These are phyloP conservation scores for Protobothrops mucrosquamatus DNA, from an alignment of 2,113 vertebrate genomes.

Conservation along the genomic window DNA sequence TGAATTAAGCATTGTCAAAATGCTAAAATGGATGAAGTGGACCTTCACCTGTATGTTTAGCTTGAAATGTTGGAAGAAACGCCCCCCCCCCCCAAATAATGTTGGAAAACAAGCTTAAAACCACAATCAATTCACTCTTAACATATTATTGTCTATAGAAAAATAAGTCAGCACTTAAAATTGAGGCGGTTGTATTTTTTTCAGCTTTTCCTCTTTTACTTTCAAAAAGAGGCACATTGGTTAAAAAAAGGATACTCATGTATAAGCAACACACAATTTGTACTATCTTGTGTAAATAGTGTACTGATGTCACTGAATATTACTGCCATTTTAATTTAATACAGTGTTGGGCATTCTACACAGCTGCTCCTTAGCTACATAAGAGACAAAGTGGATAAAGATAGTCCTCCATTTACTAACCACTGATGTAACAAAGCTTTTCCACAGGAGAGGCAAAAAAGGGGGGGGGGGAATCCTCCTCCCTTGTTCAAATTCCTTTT, in stretches of 20 bases:
- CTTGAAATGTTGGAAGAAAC: conserved; percentile 32
- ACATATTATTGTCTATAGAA: rapidly evolving
- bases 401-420: rapidly evolving
- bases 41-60: conserved; percentile 12
- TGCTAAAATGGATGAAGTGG: conserved; percentile 41
- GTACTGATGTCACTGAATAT: neutral
- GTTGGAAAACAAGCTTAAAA: conserved; percentile 9
- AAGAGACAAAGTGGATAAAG: neutral
- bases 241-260: neutral
- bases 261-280: neutral
- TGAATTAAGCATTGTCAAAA: conserved; percentile 31
- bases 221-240: neutral
- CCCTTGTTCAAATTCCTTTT: neutral
- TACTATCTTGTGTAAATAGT: neutral
- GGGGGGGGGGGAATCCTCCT: neutral
- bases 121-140: neutral
- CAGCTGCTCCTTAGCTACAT: neutral
- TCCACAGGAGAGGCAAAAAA: neutral
- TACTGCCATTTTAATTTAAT: neutral
- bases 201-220: neutral
- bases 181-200: neutral
- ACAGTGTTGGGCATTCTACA: rapidly evolving
- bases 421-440: neutral
- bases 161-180: neutral
- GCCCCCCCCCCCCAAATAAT: neutral